These are phyloP conservation scores for Nemotelus pantherinus DNA, from an alignment of 2,888 invertebrate genomes.

Conservation along the genomic window DNA sequence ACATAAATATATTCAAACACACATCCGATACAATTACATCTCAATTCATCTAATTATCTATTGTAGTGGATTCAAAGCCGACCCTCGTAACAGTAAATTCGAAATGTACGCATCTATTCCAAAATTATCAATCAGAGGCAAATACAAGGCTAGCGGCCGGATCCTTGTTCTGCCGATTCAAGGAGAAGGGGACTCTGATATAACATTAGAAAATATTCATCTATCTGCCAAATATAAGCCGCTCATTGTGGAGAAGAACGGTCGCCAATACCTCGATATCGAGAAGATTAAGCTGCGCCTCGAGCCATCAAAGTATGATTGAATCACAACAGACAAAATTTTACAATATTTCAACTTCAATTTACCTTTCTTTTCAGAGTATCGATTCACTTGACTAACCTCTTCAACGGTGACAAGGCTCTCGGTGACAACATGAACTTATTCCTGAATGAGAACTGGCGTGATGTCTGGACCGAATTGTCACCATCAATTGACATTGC, in stretches of 20 bases:
- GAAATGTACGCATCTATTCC: constrained; percentile 53
- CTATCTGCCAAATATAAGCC: constrained; percentile 52
- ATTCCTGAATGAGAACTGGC: constrained; percentile 58
- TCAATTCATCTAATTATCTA: neutral
- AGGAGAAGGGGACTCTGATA: constrained; percentile 58
- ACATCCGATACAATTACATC: neutral
- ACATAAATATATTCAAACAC: neutral
- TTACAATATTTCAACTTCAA: no score
- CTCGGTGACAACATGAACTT: constrained; percentile 55
- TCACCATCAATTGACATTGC: constrained; percentile 55
- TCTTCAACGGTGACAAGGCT: constrained; percentile 55
- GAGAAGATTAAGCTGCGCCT: constrained; percentile 47
- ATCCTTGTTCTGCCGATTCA: constrained; percentile 61
- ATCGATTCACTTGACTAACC: constrained; percentile 55
- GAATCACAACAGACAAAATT: constrained; percentile 9
- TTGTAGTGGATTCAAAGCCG: constrained; percentile 55
- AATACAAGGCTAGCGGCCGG: constrained; percentile 61
- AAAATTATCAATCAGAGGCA: constrained; percentile 53
- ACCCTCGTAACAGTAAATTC: constrained; percentile 53
- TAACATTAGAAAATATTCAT: constrained; percentile 54
- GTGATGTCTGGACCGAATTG: constrained; percentile 57
- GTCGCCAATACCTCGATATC: constrained; percentile 49
- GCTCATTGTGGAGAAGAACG: constrained; percentile 45
- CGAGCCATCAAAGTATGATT: constrained; percentile 46
- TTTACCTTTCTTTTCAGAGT: constrained; percentile 51